phyloP scores from a whole-genome alignment of 2,888 invertebrate genomes.

The Busseola fusca region DNA sequence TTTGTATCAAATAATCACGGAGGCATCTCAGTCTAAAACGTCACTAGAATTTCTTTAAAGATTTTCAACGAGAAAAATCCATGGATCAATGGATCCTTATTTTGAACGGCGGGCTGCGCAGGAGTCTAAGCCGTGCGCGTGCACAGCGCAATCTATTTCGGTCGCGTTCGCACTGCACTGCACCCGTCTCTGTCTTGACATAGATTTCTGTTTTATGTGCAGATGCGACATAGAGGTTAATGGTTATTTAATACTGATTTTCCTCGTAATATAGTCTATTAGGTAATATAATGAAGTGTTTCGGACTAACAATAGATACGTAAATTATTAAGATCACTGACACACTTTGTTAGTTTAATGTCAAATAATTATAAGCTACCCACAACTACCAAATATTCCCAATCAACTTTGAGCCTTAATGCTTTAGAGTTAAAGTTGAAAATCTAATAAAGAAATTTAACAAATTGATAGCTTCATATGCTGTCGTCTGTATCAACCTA shows the following conservation, averaged over 20 bases:
- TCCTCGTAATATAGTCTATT: not conserved
- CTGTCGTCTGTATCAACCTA: no score
- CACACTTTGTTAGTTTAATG: not conserved
- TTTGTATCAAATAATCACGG: conserved; percentile 46
- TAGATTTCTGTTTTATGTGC: conserved; percentile 68
- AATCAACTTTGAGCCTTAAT: no score
- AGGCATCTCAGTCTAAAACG: conserved; percentile 57
- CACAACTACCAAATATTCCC: no score
- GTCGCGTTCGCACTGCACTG: conserved; percentile 75
- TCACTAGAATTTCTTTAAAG: conserved; percentile 24
- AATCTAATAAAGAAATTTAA: no score
- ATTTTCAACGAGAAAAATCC: conserved; percentile 55
- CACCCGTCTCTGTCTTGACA: conserved; percentile 80
- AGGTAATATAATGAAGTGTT: not conserved
- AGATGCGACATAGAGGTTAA: conserved; percentile 57
- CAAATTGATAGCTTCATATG: no score
- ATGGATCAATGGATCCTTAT: conserved; percentile 74
- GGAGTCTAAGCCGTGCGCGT: conserved; percentile 76
- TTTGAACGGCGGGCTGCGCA: conserved; percentile 70
- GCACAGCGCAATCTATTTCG: conserved; percentile 83
- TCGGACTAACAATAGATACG: not conserved
- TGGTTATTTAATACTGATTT: conserved; percentile 1
- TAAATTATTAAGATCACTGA: conserved; percentile 4
- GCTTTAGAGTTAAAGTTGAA: no score
- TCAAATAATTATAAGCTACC: not conserved